Percentiles rank a stretch among this genome's conserved stretches.
Conservation (phyloP, 2,797 vertebrate species). For the Acanthurus lineatus region DNA sequence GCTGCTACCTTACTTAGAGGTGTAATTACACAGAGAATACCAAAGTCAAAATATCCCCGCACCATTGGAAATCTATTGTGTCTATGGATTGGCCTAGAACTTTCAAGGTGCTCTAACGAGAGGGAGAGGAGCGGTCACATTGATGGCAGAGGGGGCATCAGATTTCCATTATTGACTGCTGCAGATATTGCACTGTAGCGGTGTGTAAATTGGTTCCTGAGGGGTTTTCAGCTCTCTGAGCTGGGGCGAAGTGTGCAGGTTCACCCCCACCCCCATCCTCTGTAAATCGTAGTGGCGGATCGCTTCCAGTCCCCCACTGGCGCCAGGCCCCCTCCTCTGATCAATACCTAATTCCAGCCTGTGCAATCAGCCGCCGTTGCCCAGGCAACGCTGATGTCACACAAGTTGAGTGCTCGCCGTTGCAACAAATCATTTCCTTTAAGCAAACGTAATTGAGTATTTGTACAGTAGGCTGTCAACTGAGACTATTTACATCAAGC, state of each 20-base stretch:
- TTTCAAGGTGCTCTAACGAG: slow-evolving; percentile 92
- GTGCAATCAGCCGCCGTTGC: slow-evolving; percentile 93
- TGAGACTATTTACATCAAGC: slow-evolving; percentile 96
- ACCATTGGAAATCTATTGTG: slow-evolving; percentile 84
- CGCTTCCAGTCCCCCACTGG: slow-evolving; percentile 92
- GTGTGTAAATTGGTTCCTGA: slow-evolving; percentile 99
- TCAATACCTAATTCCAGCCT: slow-evolving; percentile 99
- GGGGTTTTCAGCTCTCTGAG: slow-evolving; percentile 93
- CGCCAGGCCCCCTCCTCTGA: slow-evolving; percentile 89
- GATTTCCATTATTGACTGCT: slow-evolving; percentile 99
- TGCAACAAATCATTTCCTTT: slow-evolving; percentile 99
- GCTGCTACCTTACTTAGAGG: slow-evolving; percentile 60
- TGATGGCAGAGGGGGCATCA: slow-evolving; percentile 94
- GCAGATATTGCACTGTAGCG: slow-evolving; percentile 96
- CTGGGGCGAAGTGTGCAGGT: slow-evolving; percentile 89
- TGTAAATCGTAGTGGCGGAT: slow-evolving; percentile 95
- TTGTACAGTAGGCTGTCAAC: slow-evolving; percentile 94
- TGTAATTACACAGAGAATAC: slow-evolving; percentile 77
- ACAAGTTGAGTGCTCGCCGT: slow-evolving; percentile 92
- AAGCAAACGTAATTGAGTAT: slow-evolving; percentile 97
- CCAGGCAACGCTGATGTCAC: slow-evolving; percentile 98
- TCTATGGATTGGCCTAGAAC: slow-evolving; percentile 85
- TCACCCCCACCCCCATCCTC: slow-evolving; percentile 80
- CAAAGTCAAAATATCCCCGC: slow-evolving; percentile 80
- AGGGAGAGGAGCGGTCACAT: slow-evolving; percentile 90